These are phyloP conservation scores for Actias luna DNA, from an alignment of 2,888 invertebrate species.

Conservation along the genomic window DNA sequence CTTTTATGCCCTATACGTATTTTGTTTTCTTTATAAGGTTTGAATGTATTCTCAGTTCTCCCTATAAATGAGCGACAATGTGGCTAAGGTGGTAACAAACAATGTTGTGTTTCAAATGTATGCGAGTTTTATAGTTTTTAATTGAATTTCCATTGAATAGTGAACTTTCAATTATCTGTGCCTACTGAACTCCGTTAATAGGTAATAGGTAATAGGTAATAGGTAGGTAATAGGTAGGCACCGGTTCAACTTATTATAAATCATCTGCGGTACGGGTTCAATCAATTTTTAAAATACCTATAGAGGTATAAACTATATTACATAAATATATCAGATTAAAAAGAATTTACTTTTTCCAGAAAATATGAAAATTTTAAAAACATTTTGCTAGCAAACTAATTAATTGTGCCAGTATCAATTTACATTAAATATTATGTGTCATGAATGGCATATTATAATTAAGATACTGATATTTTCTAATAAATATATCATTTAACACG, in stretches of 20 bases:
- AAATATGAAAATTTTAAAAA: neutral
- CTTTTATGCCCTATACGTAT: too few species aligned
- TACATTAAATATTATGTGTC: slow-evolving; percentile 23
- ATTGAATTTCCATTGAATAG: slow-evolving; percentile 39
- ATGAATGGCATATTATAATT: neutral
- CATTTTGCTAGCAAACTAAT: slow-evolving; percentile 17
- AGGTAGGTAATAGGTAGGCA: slow-evolving; percentile 42
- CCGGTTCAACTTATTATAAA: slow-evolving; percentile 29
- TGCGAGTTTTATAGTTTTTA: slow-evolving; percentile 38
- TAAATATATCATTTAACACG: neutral
- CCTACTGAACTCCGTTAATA: slow-evolving; percentile 36
- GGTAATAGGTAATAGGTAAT: too few species aligned
- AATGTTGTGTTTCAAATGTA: too few species aligned
- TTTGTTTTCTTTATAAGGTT: too few species aligned
- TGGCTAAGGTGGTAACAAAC: too few species aligned
- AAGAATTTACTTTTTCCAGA: neutral
- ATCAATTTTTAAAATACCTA: slow-evolving; percentile 17
- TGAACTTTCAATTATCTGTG: slow-evolving; percentile 58
- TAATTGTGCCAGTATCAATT: slow-evolving; percentile 26
- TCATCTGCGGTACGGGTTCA: slow-evolving; percentile 28
- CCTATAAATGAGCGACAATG: too few species aligned
- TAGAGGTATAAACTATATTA: neutral
- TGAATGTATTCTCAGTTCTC: too few species aligned
- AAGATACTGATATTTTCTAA: neutral
- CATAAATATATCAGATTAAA: neutral